Base-by-base conservation (phyloP, 2,797 vertebrate genomes). In the Miichthys miiuy region DNA sequence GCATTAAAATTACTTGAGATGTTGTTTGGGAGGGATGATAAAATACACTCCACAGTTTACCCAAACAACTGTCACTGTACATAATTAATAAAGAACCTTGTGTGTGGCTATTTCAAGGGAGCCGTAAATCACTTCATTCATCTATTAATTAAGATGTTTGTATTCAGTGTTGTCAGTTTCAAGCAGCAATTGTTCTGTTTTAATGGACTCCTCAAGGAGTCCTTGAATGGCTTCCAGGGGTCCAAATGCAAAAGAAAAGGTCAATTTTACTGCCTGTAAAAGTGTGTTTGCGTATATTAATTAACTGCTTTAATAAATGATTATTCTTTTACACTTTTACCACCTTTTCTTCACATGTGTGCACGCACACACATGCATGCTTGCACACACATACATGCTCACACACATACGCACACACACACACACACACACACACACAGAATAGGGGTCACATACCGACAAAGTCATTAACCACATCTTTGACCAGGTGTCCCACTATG, bases 401-500 rank as follows among this genome's bases (percentile, higher is more conserved):
- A 54, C 55, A 34, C 67, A n/a, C 70, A 34, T 60, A 50, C 78
- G 38, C 64, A 58, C 72, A 44, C 48, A 41, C 50, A 69, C 64
- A 21, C 51, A 57, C 68, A 74, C 42, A 54, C 41, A 64, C 46
- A 21, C 30, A 41, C 61, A 56, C 30, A 41, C 30, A n/a, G 11
- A 27, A 1, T 91, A 25, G 11, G 63, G 72, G 65, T 81, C 75
- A 90, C 90, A 66, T 94, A 97, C 97, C 96, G 70, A 97, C 93
- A 72, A 96, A 95, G 81, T 97, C 96, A 3, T 97, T 96, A 38
- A 97, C 86, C 73, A 97, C 95, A 86, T 97, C 97, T 92, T 97
- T 97, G 80, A 97, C 95, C 85, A 97, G 95, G 84, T 97, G 97
- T 9, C 96, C 97, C 0, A 97, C 97, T 47, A 97, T 97, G 57